Base-by-base conservation (phyloP, 2,113 vertebrate genomes). In the Lycocorax pyrrhopterus region DNA sequence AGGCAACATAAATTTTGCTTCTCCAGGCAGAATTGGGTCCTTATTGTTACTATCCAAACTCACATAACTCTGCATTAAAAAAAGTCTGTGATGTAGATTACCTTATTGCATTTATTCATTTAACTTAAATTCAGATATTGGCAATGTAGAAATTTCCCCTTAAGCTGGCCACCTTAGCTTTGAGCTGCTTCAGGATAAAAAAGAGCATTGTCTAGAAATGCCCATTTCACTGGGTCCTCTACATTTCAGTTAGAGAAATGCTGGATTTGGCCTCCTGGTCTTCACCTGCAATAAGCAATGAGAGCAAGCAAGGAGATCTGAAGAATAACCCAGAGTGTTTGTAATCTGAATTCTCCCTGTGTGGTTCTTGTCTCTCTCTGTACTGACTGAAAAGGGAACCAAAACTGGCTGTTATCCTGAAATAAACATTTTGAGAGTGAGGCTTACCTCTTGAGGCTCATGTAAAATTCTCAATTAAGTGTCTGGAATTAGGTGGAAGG, bases 401-500 rank as follows among this genome's bases (percentile, higher is more conserved):
- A 21, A 77, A 91, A 47, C 33, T 74, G 23, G 19, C 12, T 5
- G 3, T 27, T 79, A 17, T 71, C 8, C 55, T 29, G 41, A 88
- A 73, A 79, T 6, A 64, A 85, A 82, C 22, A 26, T 41, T 41
- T 59, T 35, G 12, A 82, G 21, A 72, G 6, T 13, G 25, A 56
- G 32, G 8, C 3, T 91, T 5, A 53, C 8, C 17, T 43, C 43
- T 71, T 30, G 12, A 51, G 13, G 10, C 15, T 66, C 29, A 26
- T 2, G 0, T 13, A 44, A 39, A 33, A 76, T 79, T 44, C 7
- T 30, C 58, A 62, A 0, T 66, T 43, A 51, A 2, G 0, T 30
- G 33, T 22, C 35, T n/a, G 22, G 27, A 81, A 59, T 46, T 63
- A 72, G 30, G 16, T 14, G 2, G 30, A 89, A 86, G 6, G 6